phyloP scores from a whole-genome alignment of 2,797 vertebrate genomes.

The Cryptoblepharus egeriae region DNA sequence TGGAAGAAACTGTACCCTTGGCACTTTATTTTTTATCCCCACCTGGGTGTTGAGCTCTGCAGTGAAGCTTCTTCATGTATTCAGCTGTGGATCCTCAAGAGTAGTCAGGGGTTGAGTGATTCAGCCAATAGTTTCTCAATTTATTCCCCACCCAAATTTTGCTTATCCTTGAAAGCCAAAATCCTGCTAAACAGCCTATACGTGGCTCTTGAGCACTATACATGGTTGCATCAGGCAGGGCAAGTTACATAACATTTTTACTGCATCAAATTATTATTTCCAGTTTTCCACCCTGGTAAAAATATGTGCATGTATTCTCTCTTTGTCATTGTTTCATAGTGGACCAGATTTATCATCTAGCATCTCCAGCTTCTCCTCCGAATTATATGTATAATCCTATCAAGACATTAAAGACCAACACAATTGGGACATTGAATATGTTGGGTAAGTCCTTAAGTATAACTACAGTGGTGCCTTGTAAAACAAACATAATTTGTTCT shows the following conservation, averaged over 20 bases:
- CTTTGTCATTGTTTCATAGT: slow-evolving; percentile 76
- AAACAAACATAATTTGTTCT: no score
- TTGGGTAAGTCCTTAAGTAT: slow-evolving; percentile 84
- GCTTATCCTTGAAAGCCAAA: no score
- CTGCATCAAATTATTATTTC: neutral
- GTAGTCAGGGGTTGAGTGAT: neutral
- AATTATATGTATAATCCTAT: slow-evolving; percentile 99
- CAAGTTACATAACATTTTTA: neutral
- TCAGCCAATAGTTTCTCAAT: neutral
- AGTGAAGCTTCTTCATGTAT: neutral
- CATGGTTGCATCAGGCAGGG: no score
- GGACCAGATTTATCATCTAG: slow-evolving; percentile 98
- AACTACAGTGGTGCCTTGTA: neutral
- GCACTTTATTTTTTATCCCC: neutral
- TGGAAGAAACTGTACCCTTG: neutral
- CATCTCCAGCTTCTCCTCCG: slow-evolving; percentile 96
- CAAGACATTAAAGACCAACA: slow-evolving; percentile 98
- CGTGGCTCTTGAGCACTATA: neutral
- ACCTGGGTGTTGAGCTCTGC: no score
- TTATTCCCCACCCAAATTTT: neutral
- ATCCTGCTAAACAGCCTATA: neutral
- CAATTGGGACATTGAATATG: slow-evolving; percentile 98
- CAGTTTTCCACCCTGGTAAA: neutral
- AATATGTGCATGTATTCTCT: neutral
- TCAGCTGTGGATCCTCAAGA: neutral